Evolutionary conservation across 1,140 invertebrate species (phyloP), one percentile per base, ranked within the genome.

Genomic region (Anoplophora glabripennis): DNA sequence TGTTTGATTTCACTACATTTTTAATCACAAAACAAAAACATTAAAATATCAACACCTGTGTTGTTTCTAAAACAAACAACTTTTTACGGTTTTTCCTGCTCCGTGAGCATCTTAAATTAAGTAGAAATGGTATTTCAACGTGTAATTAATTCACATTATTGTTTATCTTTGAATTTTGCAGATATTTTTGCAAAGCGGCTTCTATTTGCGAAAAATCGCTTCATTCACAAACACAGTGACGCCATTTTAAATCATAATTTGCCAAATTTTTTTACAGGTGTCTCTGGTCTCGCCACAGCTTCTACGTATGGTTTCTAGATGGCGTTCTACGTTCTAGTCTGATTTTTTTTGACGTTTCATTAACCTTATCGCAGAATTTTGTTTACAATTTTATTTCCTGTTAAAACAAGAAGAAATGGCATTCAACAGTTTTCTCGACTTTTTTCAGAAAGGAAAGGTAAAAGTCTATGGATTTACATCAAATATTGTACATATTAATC

Each of bases 391-490:
- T 48, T 48, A 33, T 21, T 49, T 49, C 15, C 15, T 7, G 3
- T 21, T 21, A 38, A 17, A 35, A 7, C 7, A 8, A 5, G 11
- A 8, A 41, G 49, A 57, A 54, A 84, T 84, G 83, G 79, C 86
- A 28, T 74, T 89, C 44, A 83, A 84, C 68, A 84, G 85, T 38
- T 90, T 89, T 70, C 79, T 91, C 40, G 88, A 90, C 62, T 90
- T 91, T 72, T 90, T 91, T 74, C 88, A 90, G 69, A 90, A 90
- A 77, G 87, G 87, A 74, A 90, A 89, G 80, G 88, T 89, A 77
- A 77, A 21, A 21, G 44, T 21, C 34, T 28, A 28, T 28, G 21
- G 38, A 28, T 3, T 28, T 28, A 28, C 21, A 28, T 28, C 2
- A 28, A 28, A 28, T 28, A 28, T 28, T 28, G 21, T 28, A 28